Evolutionary conservation across 2,113 vertebrate species (phyloP).

Genomic region (Trochalopteron elliotii): DNA sequence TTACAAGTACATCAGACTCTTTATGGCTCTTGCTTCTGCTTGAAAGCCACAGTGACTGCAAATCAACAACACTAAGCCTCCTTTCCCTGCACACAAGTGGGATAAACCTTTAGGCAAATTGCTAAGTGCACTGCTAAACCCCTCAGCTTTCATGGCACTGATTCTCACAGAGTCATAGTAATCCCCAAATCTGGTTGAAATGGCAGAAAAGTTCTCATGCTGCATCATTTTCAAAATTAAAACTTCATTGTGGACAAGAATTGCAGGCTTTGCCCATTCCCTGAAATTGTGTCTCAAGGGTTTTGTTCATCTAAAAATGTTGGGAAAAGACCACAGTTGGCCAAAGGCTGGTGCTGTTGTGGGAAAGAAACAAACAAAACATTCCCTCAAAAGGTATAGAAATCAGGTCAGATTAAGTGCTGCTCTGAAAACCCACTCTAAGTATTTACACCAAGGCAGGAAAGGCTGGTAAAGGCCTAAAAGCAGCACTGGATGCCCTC

Average conservation of each 20-base stretch:
- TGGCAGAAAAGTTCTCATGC: neutral
- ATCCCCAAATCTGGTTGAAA: constrained; percentile 2
- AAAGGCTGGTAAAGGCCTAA: neutral
- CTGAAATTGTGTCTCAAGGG: neutral
- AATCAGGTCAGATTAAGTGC: neutral
- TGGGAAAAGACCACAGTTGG: neutral
- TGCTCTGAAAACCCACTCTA: neutral
- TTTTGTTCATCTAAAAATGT: neutral
- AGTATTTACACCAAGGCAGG: neutral
- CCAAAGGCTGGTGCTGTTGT: neutral
- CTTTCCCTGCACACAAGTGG: neutral
- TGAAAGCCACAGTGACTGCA: constrained; percentile 36
- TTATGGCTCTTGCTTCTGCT: constrained; percentile 28
- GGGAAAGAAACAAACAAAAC: neutral
- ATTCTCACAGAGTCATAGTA: neutral
- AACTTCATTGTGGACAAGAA: neutral
- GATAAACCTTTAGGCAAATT: constrained; percentile 53
- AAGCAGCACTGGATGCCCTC: neutral
- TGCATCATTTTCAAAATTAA: neutral
- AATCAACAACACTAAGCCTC: constrained; percentile 47
- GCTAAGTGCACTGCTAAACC: constrained; percentile 22
- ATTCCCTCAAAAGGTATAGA: neutral
- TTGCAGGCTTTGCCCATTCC: neutral
- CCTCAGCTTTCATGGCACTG: constrained; percentile 16
- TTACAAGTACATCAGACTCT: neutral